Conservation (phyloP, 2,888 invertebrate species). For the Dione vanillae region DNA sequence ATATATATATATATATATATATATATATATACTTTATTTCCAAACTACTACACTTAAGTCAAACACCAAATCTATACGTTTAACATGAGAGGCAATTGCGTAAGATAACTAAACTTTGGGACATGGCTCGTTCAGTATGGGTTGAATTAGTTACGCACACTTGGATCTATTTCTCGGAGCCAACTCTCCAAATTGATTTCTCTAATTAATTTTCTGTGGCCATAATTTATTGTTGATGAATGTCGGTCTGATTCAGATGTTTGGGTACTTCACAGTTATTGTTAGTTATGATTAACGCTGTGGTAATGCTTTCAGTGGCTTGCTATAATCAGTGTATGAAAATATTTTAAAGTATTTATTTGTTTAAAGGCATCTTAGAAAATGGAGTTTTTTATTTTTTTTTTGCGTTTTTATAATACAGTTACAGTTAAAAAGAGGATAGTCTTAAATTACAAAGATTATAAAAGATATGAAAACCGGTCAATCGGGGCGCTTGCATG, state of each 20-base stretch:
- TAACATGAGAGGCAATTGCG: conserved; percentile 46
- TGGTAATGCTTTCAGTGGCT: not conserved
- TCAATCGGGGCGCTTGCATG: too few species aligned
- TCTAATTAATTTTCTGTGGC: conserved; percentile 42
- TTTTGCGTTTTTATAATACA: too few species aligned
- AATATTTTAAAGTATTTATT: too few species aligned
- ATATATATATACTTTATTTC: too few species aligned
- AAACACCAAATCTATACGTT: conserved; percentile 40
- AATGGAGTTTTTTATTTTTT: too few species aligned
- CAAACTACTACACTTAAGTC: conserved; percentile 15
- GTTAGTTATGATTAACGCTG: not conserved
- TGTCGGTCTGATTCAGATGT: conserved; percentile 24
- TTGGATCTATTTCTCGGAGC: conserved; percentile 33
- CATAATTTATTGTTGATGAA: conserved; percentile 41
- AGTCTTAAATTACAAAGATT: too few species aligned
- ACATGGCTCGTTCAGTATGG: conserved; percentile 45
- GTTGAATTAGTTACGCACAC: conserved; percentile 46
- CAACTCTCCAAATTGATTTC: conserved; percentile 40
- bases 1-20: too few species aligned
- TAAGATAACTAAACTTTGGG: conserved; percentile 46
- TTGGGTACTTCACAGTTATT: conserved; percentile 23
- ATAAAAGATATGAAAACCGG: too few species aligned
- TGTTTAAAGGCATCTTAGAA: too few species aligned
- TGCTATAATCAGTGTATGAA: too few species aligned
- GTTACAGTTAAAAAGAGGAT: too few species aligned